Evolutionary conservation across 2,113 vertebrate genomes (phyloP), one percentile per base, ranked within the genome.

Genomic region (Pluvianellus socialis): DNA sequence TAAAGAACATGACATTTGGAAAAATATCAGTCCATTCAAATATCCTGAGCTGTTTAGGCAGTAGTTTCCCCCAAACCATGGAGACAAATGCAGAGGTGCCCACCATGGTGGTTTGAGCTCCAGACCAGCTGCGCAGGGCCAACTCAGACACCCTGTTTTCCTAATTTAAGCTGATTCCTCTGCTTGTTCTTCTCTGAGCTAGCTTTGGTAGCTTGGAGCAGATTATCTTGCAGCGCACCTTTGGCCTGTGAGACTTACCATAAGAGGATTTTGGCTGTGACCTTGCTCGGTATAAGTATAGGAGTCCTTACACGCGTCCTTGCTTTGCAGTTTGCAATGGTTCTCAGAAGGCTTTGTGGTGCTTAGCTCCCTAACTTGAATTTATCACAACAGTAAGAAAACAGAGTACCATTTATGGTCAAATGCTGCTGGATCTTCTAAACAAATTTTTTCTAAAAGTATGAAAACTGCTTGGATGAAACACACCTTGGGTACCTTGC

Each of bases 1-100:
- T 94, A 88, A 94, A 93, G 72, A 96, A 92, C 72, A 6, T 59
- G 92, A 77, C 90, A 94, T 95, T 96, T 94, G 75, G 83, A 96
- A 88, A 93, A 96, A 94, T 90, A 96, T 24, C 79, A 93, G 50
- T 63, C 79, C 92, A 56, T 66, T 71, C 79, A 83, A 80, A 94
- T 33, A 58, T 24, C 45, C 59, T 38, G 50, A 50, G 55, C 17
- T 92, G 47, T 62, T 76, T 12, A n/a, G 59, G 67, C 72, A 77
- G 83, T 76, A 80, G 53, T 61, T 87, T 53, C 27, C 79, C 22
- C 75, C 47, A 73, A 16, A 63, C 71, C 62, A 61, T 0, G 3
- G 67, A 24, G 21, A n/a, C 0, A 0, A 68, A 47, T 22, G n/a
- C 58, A 62, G 88, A 76, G 71, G 30, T 91, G 58, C 27, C 62